A percentile compares a stretch with the other conserved stretches of the same genome.
phyloP scores from a whole-genome alignment of 1,140 invertebrate species.

The Ruditapes philippinarum region DNA sequence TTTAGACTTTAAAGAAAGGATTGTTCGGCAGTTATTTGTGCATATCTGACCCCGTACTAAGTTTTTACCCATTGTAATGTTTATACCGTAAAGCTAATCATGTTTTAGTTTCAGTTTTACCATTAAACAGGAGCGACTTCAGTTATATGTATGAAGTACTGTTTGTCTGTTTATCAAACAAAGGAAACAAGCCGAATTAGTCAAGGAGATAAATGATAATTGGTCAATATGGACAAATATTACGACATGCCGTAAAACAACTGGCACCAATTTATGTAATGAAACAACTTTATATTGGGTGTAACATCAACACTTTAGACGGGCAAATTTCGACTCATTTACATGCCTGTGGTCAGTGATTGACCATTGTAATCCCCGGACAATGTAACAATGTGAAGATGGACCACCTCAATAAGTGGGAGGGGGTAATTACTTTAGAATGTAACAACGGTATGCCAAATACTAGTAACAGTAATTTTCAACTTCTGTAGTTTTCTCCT shows the following conservation, averaged over 20 bases:
- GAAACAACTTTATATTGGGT: neutral
- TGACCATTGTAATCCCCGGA: neutral
- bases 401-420: neutral
- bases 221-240: neutral
- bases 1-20: too few relatives aligned
- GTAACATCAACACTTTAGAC: neutral
- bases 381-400: conserved; percentile 2
- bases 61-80: too few relatives aligned
- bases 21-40: too few relatives aligned
- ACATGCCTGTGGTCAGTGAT: neutral
- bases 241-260: neutral
- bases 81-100: too few relatives aligned
- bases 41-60: too few relatives aligned
- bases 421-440: neutral
- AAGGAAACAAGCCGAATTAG: neutral
- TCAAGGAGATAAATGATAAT: neutral
- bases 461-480: neutral
- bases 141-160: too few relatives aligned
- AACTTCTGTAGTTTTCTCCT: too few relatives aligned
- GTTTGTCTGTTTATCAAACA: neutral
- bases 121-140: too few relatives aligned
- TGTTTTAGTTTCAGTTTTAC: too few relatives aligned
- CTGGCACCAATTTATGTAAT: conserved; percentile 12
- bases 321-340: neutral
- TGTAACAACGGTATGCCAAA: neutral